These are phyloP conservation scores for Upupa epops DNA, from an alignment of 2,113 vertebrate genomes.

Conservation along the genomic window DNA sequence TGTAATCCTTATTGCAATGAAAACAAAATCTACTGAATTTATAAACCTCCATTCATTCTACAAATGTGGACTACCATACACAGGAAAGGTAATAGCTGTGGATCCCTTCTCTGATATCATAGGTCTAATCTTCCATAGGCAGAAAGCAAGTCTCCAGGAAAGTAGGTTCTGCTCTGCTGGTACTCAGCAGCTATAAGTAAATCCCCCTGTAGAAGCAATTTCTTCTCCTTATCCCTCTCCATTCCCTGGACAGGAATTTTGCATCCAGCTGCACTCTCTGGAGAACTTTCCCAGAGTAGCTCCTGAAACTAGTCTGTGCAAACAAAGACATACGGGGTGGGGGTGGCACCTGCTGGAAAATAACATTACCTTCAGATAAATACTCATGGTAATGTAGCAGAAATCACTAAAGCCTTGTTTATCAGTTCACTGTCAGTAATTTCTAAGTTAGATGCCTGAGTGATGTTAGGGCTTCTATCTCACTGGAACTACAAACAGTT, in stretches of 20 bases:
- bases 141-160: background rate
- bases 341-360: background rate
- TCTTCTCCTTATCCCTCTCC: background rate
- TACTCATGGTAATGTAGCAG: background rate
- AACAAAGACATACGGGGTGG: background rate
- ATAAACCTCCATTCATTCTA: slow-evolving; percentile 63
- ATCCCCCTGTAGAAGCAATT: background rate
- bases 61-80: slow-evolving; percentile 62
- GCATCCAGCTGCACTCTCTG: background rate
- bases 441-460: background rate
- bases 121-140: background rate
- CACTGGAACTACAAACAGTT: background rate
- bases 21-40: slow-evolving; percentile 22
- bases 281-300: background rate
- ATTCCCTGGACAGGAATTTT: background rate
- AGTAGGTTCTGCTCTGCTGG: background rate
- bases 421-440: background rate
- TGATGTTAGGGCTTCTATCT: background rate
- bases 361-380: background rate
- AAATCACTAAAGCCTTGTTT: background rate
- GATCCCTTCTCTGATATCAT: background rate
- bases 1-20: background rate
- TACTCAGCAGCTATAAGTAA: background rate
- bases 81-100: slow-evolving; percentile 59
- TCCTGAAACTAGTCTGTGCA: background rate